phyloP scores from a whole-genome alignment of 2,888 invertebrate species.

The Lapara coniferarum region DNA sequence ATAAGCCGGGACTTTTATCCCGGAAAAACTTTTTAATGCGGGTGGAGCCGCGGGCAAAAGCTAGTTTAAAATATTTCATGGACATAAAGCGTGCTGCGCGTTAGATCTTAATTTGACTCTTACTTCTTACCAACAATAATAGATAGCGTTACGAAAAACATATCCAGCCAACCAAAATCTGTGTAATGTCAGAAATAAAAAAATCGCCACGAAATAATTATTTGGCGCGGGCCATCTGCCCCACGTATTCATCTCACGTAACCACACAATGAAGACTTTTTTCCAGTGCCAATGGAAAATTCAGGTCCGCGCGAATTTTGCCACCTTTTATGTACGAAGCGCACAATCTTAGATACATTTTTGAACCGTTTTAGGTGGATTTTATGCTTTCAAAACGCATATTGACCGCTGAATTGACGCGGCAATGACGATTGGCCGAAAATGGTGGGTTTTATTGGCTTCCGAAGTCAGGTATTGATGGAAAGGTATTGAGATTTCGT shows the following conservation, averaged over 20 bases:
- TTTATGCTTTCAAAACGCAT: constrained; percentile 26
- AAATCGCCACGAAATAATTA: constrained; percentile 65
- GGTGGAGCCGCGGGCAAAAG: no score
- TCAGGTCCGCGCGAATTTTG: constrained; percentile 24
- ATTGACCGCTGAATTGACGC: not conserved
- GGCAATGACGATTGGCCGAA: constrained; percentile 13
- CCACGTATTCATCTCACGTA: constrained; percentile 67
- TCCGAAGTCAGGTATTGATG: constrained; percentile 5
- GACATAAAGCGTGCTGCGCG: no score
- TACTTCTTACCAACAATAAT: not conserved
- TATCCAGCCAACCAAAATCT: constrained; percentile 44
- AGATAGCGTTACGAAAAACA: constrained; percentile 10
- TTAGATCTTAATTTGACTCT: no score
- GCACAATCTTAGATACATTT: constrained; percentile 18
- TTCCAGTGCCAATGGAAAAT: constrained; percentile 58
- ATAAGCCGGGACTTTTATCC: no score
- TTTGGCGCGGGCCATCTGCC: constrained; percentile 58
- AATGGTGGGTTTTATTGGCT: constrained; percentile 16
- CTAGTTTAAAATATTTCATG: no score
- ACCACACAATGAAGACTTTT: constrained; percentile 66
- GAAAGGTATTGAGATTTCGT: not conserved
- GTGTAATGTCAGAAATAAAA: constrained; percentile 54
- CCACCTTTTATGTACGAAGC: constrained; percentile 24
- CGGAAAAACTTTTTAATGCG: no score
- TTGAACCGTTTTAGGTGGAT: constrained; percentile 19